Conservation (phyloP, 2,797 vertebrate genomes). For the Potorous gilbertii region DNA sequence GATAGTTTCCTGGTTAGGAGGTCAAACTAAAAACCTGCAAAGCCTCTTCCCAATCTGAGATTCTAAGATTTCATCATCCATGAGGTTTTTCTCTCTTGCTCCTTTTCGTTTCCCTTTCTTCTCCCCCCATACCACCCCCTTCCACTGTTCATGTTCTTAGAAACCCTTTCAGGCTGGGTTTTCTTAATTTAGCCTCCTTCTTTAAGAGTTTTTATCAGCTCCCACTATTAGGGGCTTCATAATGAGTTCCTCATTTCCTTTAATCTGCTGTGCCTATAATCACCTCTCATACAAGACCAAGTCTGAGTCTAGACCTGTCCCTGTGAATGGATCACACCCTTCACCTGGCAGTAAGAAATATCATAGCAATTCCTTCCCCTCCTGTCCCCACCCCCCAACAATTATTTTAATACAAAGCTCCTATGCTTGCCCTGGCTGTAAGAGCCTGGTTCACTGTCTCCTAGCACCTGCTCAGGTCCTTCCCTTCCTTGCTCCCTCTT, state of each 20-base stretch:
- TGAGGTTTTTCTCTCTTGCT: neutral
- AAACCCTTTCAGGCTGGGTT: neutral
- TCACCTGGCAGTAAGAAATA: neutral
- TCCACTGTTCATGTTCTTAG: neutral
- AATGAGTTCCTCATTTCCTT: neutral
- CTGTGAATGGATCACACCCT: neutral
- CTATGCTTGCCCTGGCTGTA: neutral
- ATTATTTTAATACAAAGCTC: neutral
- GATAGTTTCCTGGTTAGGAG: neutral
- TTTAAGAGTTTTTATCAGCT: neutral
- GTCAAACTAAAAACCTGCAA: neutral
- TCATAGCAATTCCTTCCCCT: slow-evolving; percentile 10
- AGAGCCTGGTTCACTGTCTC: neutral
- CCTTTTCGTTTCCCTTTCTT: neutral
- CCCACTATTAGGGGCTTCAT: neutral
- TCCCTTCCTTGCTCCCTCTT: neutral
- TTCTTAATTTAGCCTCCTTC: slow-evolving; percentile 1
- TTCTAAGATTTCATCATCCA: neutral
- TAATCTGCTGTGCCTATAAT: neutral
- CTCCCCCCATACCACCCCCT: neutral
- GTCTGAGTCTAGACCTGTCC: neutral
- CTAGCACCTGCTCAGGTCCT: neutral
- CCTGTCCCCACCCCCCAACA: rapidly evolving
- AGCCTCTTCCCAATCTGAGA: neutral
- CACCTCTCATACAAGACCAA: neutral